Evolutionary conservation across 2,797 vertebrate species (phyloP), one percentile per base, ranked within the genome.

Genomic region (Clarias laeviceps): DNA sequence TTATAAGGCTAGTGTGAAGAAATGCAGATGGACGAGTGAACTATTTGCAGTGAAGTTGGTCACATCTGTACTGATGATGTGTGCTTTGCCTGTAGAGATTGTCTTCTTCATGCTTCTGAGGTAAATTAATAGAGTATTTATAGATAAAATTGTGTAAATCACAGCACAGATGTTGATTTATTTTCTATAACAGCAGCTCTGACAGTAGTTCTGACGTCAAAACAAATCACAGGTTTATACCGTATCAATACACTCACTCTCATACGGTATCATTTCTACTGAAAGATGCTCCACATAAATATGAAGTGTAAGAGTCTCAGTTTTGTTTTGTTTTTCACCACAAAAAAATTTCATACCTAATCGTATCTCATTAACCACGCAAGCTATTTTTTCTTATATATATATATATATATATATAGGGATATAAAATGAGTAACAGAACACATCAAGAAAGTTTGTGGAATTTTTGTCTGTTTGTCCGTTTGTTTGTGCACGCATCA

Each of bases 11-110:
- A 92, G 89, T 88, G 88, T 85, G 45, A 81, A 90, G 20, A 37
- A 82, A 68, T 76, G 22, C 8, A 20, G 81, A 54, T 1, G 18
- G 34, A 72, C 80, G 64, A 32, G 64, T 0, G 12, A 79, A 11
- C n/a, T 87, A 24, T 85, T 90, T n/a, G 89, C 89, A 2, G 82
- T 91, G 34, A 91, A 86, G 61, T 15, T 89, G 82, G 0, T 90
- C 20, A 27, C 50, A 65, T 79, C n/a, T n/a, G 82, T 91, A 59
- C 87, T 93, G 89, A 87, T 74, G 14, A 32, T 92, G 66, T 88
- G 91, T 5, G 3, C 84, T 81, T 84, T 93, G 59, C 90, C 90
- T 12, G 1, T 92, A 0, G 80, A 92, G 57, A 57, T 92, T 7
- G 70, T 20, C 17, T 56, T 86, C 82, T 6, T 64, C 9, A 77